Evolutionary conservation across 2,113 vertebrate genomes (phyloP).

Genomic region (Taurulus bubalis): DNA sequence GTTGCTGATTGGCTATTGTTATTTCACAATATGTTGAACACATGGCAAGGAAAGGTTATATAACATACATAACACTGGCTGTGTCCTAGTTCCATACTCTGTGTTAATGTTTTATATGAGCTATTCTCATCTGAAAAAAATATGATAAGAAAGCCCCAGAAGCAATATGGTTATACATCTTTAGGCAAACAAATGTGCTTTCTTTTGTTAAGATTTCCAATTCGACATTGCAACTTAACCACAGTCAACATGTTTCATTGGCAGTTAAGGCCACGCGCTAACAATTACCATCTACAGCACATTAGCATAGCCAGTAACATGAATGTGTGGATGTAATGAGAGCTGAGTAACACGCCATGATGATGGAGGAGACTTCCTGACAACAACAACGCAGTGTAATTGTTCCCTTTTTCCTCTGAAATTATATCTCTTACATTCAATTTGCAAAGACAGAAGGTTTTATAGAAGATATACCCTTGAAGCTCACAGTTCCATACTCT

Average conservation of each 20-base stretch:
- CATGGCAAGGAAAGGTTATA: background rate
- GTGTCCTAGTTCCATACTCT: background rate
- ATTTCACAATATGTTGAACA: background rate
- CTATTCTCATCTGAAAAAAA: background rate
- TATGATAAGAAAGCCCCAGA: background rate
- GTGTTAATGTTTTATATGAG: background rate
- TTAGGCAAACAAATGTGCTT: background rate
- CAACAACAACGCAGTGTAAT: background rate
- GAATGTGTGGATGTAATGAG: background rate
- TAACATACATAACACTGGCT: background rate
- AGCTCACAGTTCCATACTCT: background rate
- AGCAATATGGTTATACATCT: background rate
- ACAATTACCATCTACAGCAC: background rate
- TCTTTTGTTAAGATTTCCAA: background rate
- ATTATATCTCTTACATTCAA: slow-evolving; percentile 1
- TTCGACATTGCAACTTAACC: background rate
- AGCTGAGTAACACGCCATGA: slow-evolving; percentile 23
- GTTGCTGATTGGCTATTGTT: background rate
- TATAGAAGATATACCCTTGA: background rate
- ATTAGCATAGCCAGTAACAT: background rate
- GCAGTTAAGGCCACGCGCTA: background rate
- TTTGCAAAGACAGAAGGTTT: background rate
- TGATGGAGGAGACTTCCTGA: slow-evolving; percentile 20
- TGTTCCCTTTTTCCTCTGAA: background rate
- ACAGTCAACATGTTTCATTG: background rate